Conservation (phyloP, 2,797 vertebrate species). For the Anolis apletophallus region DNA sequence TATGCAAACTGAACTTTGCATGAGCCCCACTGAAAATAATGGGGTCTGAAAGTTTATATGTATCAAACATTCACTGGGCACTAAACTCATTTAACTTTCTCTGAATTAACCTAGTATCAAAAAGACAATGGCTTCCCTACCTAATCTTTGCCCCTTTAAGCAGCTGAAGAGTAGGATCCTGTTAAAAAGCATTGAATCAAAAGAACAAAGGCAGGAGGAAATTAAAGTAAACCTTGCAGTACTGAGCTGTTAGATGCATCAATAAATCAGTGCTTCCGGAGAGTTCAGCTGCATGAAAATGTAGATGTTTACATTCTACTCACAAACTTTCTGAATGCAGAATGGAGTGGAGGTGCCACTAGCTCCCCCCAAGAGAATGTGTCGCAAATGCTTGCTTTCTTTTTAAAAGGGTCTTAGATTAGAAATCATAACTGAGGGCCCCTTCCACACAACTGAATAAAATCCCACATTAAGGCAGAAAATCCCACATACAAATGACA, state of each 20-base stretch:
- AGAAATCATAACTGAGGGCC: neutral
- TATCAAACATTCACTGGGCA: neutral
- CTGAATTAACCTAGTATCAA: constrained; percentile 42
- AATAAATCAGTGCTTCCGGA: constrained; percentile 70
- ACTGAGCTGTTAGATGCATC: constrained; percentile 67
- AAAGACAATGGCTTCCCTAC: constrained; percentile 34
- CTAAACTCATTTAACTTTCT: neutral
- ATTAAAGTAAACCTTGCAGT: constrained; percentile 73
- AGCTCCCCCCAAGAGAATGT: neutral
- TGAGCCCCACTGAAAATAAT: neutral
- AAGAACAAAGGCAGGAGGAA: constrained; percentile 70
- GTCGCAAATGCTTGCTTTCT: neutral
- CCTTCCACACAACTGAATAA: too few relatives aligned
- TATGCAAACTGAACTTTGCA: neutral
- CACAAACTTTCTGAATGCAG: constrained; percentile 59
- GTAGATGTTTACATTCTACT: constrained; percentile 29
- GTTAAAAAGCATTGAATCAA: constrained; percentile 59
- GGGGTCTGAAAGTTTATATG: neutral
- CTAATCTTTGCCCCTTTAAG: constrained; percentile 45
- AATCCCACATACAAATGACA: too few relatives aligned
- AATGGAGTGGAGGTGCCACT: constrained; percentile 27
- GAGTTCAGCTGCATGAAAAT: constrained; percentile 31
- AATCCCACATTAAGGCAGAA: too few relatives aligned
- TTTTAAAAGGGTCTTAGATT: neutral
- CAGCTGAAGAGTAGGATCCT: constrained; percentile 41